These are phyloP conservation scores for Gila orcuttii DNA, from an alignment of 2,113 vertebrate genomes.

Conservation along the genomic window DNA sequence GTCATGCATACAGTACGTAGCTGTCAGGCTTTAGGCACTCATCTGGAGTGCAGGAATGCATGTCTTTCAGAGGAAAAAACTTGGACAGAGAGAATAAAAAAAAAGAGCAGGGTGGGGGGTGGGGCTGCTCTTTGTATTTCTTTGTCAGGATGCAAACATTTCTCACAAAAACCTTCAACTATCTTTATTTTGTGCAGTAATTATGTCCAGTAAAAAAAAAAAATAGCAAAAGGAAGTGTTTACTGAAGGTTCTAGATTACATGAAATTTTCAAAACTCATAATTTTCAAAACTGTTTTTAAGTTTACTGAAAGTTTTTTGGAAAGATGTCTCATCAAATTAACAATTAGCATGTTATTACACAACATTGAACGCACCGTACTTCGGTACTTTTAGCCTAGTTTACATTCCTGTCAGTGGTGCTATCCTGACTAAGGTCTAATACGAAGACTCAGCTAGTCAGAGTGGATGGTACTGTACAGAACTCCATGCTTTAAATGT, in stretches of 20 bases:
- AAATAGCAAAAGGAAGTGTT: slow-evolving; percentile 18
- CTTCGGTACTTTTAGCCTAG: no score
- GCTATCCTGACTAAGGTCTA: slow-evolving; percentile 5
- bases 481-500: background rate
- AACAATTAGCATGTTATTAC: background rate
- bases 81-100: slow-evolving; percentile 69
- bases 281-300: background rate
- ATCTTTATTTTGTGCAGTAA: background rate
- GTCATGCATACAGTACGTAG: slow-evolving; percentile 75
- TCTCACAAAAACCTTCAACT: background rate
- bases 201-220: slow-evolving; percentile 45
- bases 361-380: no score
- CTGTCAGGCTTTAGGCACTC: slow-evolving; percentile 36
- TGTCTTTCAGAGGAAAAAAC: background rate
- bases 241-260: background rate
- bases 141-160: slow-evolving; percentile 8
- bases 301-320: background rate
- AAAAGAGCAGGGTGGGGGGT: slow-evolving; percentile 31
- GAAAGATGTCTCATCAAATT: background rate
- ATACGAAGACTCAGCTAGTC: slow-evolving; percentile 20
- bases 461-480: slow-evolving; percentile 34
- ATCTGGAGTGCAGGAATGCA: slow-evolving; percentile 48
- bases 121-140: background rate
- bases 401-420: no score
- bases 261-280: background rate